Percentiles rank a stretch among this genome's conserved stretches.
Conservation (phyloP, 2,113 vertebrate species). For the Argyrosomus japonicus region DNA sequence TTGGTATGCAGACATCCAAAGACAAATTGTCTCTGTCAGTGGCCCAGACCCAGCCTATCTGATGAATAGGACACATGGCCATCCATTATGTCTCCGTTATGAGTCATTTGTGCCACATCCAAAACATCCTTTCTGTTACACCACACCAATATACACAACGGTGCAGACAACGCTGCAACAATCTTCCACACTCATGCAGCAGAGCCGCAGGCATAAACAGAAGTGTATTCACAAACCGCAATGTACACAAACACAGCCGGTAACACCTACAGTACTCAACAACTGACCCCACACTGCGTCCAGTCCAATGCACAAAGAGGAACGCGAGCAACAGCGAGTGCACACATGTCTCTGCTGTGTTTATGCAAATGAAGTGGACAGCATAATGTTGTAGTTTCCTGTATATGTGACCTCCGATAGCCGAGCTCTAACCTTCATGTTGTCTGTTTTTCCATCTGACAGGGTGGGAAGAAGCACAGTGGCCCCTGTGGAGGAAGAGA, state of each 20-base stretch:
- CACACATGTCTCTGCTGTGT: neutral
- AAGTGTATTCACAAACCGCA: slow-evolving; percentile 37
- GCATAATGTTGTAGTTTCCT: slow-evolving; percentile 1
- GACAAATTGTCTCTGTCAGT: slow-evolving; percentile 48
- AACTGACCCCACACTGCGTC: slow-evolving; percentile 11
- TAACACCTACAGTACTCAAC: slow-evolving; percentile 44
- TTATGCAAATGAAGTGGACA: slow-evolving; percentile 7
- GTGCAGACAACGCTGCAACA: slow-evolving; percentile 18
- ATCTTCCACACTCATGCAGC: slow-evolving; percentile 16
- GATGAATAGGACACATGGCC: slow-evolving; percentile 35
- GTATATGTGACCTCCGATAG: neutral
- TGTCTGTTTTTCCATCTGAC: slow-evolving; percentile 67
- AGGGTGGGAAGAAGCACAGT: slow-evolving; percentile 93
- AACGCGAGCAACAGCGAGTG: neutral
- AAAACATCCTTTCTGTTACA: slow-evolving; percentile 48
- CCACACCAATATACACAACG: slow-evolving; percentile 28
- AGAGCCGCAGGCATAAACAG: slow-evolving; percentile 40
- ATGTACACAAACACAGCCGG: slow-evolving; percentile 52
- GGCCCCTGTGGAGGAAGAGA: slow-evolving; percentile 95
- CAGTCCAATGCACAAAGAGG: neutral
- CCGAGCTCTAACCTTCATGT: slow-evolving; percentile 19
- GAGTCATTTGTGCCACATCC: slow-evolving; percentile 60
- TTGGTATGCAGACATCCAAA: slow-evolving; percentile 70
- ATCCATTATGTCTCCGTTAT: slow-evolving; percentile 52
- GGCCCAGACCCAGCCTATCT: neutral